Base-by-base conservation (phyloP, 2,113 vertebrate genomes). In the Scomber scombrus region DNA sequence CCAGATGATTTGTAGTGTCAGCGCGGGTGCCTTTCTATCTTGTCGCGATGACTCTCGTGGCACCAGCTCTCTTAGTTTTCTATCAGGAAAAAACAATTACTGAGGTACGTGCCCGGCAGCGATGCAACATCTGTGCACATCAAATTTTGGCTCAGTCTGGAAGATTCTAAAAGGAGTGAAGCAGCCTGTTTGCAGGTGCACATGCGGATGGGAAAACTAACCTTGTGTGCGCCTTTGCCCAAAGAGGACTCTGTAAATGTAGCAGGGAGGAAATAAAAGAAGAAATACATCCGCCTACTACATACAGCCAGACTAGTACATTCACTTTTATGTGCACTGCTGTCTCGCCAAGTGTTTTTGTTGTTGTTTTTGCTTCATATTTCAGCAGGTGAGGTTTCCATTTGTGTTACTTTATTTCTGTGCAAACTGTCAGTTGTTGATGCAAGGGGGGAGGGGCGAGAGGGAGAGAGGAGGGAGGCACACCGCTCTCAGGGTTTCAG, bases 261-360 rank as follows among this genome's bases (percentile, higher is more conserved):
- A 61, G 76, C 6, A 15, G 9, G 4, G 51, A 21, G 11, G 29
- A 31, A n/a, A 40, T 34, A 67, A n/a, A 26, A 26, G 23, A 26
- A 26, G 1, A 64, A 15, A 16, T 40, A 61, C 1, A 26, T 15
- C 50, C 40, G 67, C 70, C 43, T 29, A 7, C 58, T 29, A 67
- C 34, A 75, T 29, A 67, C 34, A 75, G 49, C 47, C 67, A 31
- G 62, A 58, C 18, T 57, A 10, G 50, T 88, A 91, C 86, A 88
- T 88, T 93, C 85, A 76, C 66, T 26, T 49, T 5, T 21, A 61
- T 71, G 19, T 54, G n/a, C 34, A 40, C 71, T 45, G 56, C 52
- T 0, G 11, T 52, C 29, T 10, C 11, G 55, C 71, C 50, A 16
- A 56, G 29, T 34, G 26, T 40, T 64, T 29, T 23, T 52, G 26